Evolutionary conservation across 2,113 vertebrate species (phyloP).

Genomic region (Tragelaphus scriptus): DNA sequence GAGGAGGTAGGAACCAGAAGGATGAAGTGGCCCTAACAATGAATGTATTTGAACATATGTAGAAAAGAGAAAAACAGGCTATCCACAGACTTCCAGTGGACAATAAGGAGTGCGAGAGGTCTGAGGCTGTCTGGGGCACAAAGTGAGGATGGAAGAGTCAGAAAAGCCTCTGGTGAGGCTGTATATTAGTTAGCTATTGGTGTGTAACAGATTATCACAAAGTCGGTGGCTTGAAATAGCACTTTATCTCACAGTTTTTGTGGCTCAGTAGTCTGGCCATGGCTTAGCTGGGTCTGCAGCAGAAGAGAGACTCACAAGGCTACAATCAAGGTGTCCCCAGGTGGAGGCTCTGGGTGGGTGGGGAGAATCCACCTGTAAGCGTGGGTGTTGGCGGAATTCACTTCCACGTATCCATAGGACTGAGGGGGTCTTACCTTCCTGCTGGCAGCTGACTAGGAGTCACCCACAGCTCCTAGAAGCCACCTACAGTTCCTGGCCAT

Average conservation of each 20-base stretch:
- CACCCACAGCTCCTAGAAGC: background rate
- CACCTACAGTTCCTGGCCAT: background rate
- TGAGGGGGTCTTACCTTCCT: background rate
- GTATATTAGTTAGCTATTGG: background rate
- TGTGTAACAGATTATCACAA: too few relatives aligned
- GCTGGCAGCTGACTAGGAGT: background rate
- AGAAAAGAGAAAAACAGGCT: background rate
- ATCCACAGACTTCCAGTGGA: background rate
- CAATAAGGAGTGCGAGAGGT: background rate
- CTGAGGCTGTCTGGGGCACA: background rate
- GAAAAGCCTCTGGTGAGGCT: background rate
- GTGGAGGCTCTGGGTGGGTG: background rate
- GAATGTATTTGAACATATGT: background rate
- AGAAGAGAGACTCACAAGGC: background rate
- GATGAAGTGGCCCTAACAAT: background rate
- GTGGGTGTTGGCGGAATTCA: accelerated
- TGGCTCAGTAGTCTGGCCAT: background rate
- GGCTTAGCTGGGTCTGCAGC: background rate
- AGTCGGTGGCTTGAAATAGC: background rate
- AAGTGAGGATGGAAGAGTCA: background rate
- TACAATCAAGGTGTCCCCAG: background rate
- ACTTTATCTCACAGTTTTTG: background rate
- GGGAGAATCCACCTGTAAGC: background rate
- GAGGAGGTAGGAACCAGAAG: background rate
- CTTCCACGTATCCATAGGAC: background rate